These are phyloP conservation scores for Eristalinus sepulchralis DNA, from an alignment of 2,888 invertebrate species.

Conservation along the genomic window DNA sequence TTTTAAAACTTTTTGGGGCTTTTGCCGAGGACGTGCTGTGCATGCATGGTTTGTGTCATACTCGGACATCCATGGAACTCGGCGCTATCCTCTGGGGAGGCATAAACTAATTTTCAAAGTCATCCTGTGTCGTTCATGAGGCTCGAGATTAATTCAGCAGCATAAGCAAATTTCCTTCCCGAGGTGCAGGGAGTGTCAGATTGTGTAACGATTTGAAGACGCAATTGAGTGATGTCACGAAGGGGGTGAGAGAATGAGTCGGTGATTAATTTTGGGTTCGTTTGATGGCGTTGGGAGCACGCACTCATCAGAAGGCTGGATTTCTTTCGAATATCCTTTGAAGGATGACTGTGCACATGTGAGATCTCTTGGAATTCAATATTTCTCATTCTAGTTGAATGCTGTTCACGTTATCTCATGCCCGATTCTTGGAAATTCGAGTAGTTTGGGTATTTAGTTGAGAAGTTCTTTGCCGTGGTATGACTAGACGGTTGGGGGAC, in stretches of 20 bases:
- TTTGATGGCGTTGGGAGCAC: neutral
- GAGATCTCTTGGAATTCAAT: too few relatives aligned
- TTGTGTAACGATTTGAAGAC: neutral
- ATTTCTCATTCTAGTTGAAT: too few relatives aligned
- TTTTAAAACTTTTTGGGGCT: neutral
- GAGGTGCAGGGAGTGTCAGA: neutral
- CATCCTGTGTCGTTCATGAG: neutral
- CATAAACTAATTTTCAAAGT: neutral
- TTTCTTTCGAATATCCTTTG: too few relatives aligned
- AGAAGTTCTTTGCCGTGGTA: too few relatives aligned
- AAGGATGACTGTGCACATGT: too few relatives aligned
- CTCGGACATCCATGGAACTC: neutral
- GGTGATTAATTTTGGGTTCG: neutral
- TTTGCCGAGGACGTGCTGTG: neutral
- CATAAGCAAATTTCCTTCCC: neutral
- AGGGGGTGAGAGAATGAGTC: neutral
- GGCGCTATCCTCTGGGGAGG: neutral
- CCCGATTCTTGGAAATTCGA: too few relatives aligned
- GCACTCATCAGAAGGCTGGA: too few relatives aligned
- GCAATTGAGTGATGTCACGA: neutral
- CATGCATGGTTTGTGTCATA: neutral
- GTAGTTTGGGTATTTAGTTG: too few relatives aligned
- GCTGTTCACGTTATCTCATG: too few relatives aligned
- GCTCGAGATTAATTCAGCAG: neutral
- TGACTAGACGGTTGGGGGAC: too few relatives aligned